Conservation (phyloP, 1,140 invertebrate genomes). For the Cyphomyrmex costatus region DNA sequence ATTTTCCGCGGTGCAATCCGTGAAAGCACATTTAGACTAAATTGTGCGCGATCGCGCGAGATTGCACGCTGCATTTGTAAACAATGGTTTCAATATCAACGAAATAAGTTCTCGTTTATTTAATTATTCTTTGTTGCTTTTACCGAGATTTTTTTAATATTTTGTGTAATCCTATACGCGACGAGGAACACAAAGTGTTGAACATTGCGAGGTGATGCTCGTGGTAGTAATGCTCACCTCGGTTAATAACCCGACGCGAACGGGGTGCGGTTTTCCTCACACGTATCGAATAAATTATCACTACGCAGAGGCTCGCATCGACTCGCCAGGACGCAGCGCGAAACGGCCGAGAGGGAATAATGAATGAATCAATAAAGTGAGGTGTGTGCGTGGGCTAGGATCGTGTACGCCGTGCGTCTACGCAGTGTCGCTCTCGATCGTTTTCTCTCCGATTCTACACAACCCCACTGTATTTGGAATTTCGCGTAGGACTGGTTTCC, state of each 20-base stretch:
- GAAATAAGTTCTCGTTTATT: background rate
- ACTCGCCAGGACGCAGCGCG: background rate
- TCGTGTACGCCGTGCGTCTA: slow-evolving; percentile 50
- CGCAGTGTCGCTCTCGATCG: slow-evolving; percentile 54
- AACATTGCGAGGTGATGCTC: background rate
- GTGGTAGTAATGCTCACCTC: slow-evolving; percentile 8
- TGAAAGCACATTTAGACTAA: background rate
- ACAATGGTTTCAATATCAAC: slow-evolving; percentile 9
- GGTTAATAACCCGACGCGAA: slow-evolving; percentile 43
- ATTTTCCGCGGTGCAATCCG: background rate
- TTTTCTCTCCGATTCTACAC: slow-evolving; percentile 52
- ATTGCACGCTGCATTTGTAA: slow-evolving; percentile 1
- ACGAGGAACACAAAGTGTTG: background rate
- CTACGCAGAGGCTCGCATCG: slow-evolving; percentile 31
- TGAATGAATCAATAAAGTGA: slow-evolving; percentile 73
- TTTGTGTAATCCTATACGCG: background rate
- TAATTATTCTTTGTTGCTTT: background rate
- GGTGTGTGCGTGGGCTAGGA: slow-evolving; percentile 54
- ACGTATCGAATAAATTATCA: slow-evolving; percentile 57
- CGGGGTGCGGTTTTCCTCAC: slow-evolving; percentile 43
- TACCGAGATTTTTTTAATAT: background rate
- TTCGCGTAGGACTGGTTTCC: slow-evolving; percentile 57
- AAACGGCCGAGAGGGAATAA: slow-evolving; percentile 26
- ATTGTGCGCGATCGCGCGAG: background rate
- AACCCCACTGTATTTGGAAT: slow-evolving; percentile 66